Percentiles rank a stretch among this genome's conserved stretches.
Conservation (phyloP, 1,140 invertebrate species). For the Drosophila cardini region DNA sequence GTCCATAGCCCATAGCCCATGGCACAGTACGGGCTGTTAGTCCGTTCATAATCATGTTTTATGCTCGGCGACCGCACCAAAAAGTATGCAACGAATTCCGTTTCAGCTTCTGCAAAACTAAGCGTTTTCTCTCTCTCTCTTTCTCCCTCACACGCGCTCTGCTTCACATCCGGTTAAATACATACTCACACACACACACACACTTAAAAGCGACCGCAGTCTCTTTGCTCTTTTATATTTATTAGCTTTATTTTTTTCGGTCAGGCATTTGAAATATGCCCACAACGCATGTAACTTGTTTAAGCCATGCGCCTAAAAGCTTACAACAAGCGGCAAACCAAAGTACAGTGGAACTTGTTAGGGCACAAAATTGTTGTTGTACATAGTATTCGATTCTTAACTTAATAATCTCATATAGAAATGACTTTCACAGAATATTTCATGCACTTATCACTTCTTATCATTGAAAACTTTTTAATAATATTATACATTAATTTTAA, state of each 20-base stretch:
- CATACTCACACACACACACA: slow-evolving; percentile 3
- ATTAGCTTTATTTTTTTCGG: slow-evolving; percentile 21
- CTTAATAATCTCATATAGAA: no score
- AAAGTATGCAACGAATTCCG: slow-evolving; percentile 48
- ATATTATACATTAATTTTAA: no score
- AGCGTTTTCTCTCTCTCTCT: not conserved
- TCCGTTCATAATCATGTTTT: slow-evolving; percentile 63
- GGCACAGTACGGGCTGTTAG: not conserved
- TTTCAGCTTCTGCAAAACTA: slow-evolving; percentile 16
- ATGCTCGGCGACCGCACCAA: slow-evolving; percentile 42
- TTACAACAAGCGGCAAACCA: not conserved
- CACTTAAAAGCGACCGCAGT: slow-evolving; percentile 27
- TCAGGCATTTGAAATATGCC: slow-evolving; percentile 47
- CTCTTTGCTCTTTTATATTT: slow-evolving; percentile 12
- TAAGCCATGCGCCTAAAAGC: slow-evolving; percentile 37
- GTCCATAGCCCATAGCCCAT: not conserved
- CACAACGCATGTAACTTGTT: slow-evolving; percentile 41
- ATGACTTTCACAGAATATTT: no score
- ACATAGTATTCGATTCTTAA: not conserved
- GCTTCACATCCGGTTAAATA: slow-evolving; percentile 15
- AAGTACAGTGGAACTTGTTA: slow-evolving; percentile 24
- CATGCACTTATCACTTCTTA: no score
- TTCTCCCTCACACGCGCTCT: not conserved
- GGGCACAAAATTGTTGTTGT: no score
- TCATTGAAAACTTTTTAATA: no score